These are phyloP conservation scores for Dipodomys spectabilis DNA, from an alignment of 2,113 vertebrate species.

Conservation along the genomic window DNA sequence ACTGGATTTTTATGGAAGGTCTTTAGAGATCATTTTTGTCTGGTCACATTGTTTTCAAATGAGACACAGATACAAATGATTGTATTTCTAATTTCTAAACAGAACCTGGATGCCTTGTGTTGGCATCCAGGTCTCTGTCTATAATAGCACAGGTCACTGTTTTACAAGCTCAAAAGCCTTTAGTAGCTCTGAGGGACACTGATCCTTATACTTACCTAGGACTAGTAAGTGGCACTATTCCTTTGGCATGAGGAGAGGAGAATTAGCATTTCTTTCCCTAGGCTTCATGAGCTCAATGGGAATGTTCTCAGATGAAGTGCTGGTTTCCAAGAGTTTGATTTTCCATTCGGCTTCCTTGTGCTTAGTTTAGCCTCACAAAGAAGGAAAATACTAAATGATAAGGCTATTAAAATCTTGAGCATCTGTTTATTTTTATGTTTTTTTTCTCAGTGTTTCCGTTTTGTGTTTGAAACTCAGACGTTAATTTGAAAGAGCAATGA, in stretches of 20 bases:
- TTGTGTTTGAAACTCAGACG: conserved; percentile 59
- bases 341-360: not conserved
- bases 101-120: not conserved
- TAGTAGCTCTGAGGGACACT: not conserved
- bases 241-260: conserved; percentile 36
- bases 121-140: not conserved
- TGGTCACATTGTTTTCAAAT: not conserved
- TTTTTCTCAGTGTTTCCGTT: conserved; percentile 67
- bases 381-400: conserved; percentile 59
- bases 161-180: not conserved
- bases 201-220: not conserved
- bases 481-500: conserved; percentile 60
- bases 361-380: conserved; percentile 34
- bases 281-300: not conserved
- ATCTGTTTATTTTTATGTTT: conserved; percentile 36
- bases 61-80: not conserved
- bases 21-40: not conserved
- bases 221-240: not conserved
- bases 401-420: conserved; percentile 14
- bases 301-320: conserved; percentile 25
- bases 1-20: not conserved
- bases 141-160: not conserved
- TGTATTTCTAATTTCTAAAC: not conserved
- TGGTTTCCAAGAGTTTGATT: conserved; percentile 53
- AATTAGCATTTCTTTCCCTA: not conserved